Evolutionary conservation across 2,888 invertebrate species (phyloP).

Genomic region (Plemyria rubiginata): DNA sequence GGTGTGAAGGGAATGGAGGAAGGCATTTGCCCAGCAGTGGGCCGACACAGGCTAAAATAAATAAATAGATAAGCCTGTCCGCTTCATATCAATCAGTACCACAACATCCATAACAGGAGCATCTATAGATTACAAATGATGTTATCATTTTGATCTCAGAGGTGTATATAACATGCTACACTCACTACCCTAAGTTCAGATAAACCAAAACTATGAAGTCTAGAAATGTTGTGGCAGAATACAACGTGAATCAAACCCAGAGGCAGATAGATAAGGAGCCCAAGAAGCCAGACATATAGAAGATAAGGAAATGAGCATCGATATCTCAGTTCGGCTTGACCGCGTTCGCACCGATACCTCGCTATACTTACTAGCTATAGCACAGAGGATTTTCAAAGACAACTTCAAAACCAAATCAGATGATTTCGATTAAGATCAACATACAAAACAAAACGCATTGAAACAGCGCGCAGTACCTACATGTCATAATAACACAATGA

Average conservation of each 20-base stretch:
- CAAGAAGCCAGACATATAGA: conserved; percentile 41
- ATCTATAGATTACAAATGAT: neutral
- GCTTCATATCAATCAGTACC: neutral
- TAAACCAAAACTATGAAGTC: neutral
- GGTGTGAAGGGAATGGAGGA: too few relatives aligned
- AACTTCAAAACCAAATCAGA: too few relatives aligned
- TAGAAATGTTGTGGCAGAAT: conserved; percentile 7
- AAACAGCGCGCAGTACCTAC: neutral
- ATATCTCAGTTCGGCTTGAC: conserved; percentile 52
- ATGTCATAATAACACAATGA: neutral
- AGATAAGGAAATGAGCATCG: conserved; percentile 49
- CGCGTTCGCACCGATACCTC: conserved; percentile 30
- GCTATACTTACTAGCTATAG: conserved; percentile 1
- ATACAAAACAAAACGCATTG: neutral
- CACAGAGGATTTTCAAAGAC: neutral
- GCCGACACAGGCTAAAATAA: too few relatives aligned
- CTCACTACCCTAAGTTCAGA: neutral
- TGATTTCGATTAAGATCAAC: too few relatives aligned
- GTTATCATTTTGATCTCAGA: neutral
- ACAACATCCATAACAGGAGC: neutral
- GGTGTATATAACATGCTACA: too few relatives aligned
- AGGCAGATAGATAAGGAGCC: conserved; percentile 25
- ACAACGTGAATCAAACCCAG: conserved; percentile 18
- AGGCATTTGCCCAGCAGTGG: too few relatives aligned
- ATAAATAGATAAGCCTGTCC: conserved; percentile 10